Evolutionary conservation across 2,888 invertebrate species (phyloP).

Genomic region (Metacarcinus magister): DNA sequence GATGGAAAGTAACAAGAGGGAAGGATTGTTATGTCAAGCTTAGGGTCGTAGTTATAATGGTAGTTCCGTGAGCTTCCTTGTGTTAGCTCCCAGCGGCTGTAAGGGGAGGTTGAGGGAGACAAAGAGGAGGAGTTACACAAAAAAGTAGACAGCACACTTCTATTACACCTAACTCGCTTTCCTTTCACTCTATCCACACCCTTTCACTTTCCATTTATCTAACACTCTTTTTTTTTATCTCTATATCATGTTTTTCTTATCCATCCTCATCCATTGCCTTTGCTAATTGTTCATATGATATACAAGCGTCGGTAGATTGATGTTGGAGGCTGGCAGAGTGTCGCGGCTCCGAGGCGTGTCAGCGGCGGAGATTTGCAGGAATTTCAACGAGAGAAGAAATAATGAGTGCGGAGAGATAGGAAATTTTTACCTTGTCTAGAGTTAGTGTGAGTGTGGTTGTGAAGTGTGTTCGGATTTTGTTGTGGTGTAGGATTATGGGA

Average conservation of each 20-base stretch:
- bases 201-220: background rate
- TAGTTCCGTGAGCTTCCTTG: background rate
- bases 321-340: background rate
- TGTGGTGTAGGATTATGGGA: too few relatives aligned
- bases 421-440: background rate
- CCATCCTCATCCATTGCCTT: background rate
- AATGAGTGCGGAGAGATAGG: background rate
- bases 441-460: background rate
- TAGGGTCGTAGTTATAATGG: background rate
- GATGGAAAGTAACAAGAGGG: background rate
- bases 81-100: background rate
- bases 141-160: background rate
- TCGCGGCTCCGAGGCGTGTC: background rate
- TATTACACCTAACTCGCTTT: background rate
- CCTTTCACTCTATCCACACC: background rate
- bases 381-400: background rate
- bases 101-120: background rate
- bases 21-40: conserved; percentile 29
- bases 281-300: background rate
- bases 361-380: background rate
- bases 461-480: too few relatives aligned
- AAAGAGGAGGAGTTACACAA: background rate
- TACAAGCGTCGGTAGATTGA: background rate
- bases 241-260: background rate
- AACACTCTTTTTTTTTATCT: background rate